Base-by-base conservation (phyloP, 2,888 invertebrate species). In the Trisateles emortualis region DNA sequence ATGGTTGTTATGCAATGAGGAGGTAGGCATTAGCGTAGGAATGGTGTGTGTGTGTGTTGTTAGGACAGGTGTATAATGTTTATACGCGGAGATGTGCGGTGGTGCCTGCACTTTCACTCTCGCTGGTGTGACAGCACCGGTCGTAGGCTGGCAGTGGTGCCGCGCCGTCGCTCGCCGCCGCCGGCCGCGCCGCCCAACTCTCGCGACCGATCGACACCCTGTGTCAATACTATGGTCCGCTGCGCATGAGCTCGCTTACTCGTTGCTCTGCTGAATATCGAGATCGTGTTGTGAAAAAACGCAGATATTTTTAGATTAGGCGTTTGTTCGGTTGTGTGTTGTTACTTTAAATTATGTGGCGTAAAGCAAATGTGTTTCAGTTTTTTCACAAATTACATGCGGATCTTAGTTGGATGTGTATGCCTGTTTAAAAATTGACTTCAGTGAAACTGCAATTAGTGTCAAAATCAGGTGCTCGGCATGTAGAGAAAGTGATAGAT, bases 81-180 rank as follows among this genome's bases (percentile, higher is more conserved):
- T 53, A 60, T 67, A 59, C 67, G 68, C 63, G 75, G 84, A 87
- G 90, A 88, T 86, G 83, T 74, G 77, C 77, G 75, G 75, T 75
- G 81, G 79, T 84, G 80, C 79, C 81, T 81, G 83, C 84, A 90
- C 92, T 92, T 92, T 92, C 92, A 92, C 92, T 92, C 81, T 91
- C 88, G 81, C 58, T 69, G 81, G 80, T 76, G 79, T 79, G 83
- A 76, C 82, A 76, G 75, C 72, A 69, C 56, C 62, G 77, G 75
- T 76, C 65, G 74, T 66, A 71, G 78, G 66, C 75, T 72, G 78
- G 81, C 81, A 86, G 90, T 88, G 88, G 85, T 83, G 86, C 82
- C 84, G 87, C 87, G 88, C 79, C 84, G 82, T 80, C 79, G 84
- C 81, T 79, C 76, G 79, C 76, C 82, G 83, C 83, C 81, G 88